Evolutionary conservation across 1,140 invertebrate species (phyloP).

Genomic region (Aphaenogaster floridana): DNA sequence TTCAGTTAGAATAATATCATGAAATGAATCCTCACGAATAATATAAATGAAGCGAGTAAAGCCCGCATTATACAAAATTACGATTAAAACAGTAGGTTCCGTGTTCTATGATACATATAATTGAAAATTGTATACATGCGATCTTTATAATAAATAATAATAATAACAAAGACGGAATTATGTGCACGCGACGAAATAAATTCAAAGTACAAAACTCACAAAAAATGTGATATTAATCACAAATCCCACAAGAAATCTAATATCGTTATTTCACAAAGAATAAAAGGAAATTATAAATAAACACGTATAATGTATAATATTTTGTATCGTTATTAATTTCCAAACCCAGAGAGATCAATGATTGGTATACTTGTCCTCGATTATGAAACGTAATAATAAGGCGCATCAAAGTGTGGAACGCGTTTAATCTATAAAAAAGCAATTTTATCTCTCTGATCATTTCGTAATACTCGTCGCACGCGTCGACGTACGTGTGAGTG

Average conservation of each 20-base stretch:
- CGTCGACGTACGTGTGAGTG: neutral
- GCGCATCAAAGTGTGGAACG: neutral
- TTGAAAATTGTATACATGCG: slow-evolving; percentile 18
- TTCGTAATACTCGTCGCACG: neutral
- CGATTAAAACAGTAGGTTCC: neutral
- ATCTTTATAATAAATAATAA: slow-evolving; percentile 39
- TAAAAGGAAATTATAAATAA: slow-evolving; percentile 5
- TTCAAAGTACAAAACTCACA: neutral
- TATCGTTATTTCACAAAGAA: neutral
- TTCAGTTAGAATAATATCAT: neutral
- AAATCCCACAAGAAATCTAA: neutral
- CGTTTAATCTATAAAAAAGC: neutral
- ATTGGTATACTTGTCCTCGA: neutral
- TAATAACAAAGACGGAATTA: neutral
- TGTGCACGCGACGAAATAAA: neutral
- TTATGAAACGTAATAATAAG: neutral
- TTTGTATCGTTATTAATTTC: slow-evolving; percentile 1
- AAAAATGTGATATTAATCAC: neutral
- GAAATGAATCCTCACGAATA: neutral
- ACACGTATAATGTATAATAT: neutral
- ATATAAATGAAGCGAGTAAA: neutral
- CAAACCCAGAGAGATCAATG: neutral
- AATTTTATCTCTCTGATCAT: slow-evolving; percentile 41
- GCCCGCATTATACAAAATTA: neutral
- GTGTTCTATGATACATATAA: neutral